A percentile compares a stretch with the other conserved stretches of the same genome.
These are phyloP conservation scores for Vireo altiloquus DNA, from an alignment of 2,113 vertebrate species.

Conservation along the genomic window DNA sequence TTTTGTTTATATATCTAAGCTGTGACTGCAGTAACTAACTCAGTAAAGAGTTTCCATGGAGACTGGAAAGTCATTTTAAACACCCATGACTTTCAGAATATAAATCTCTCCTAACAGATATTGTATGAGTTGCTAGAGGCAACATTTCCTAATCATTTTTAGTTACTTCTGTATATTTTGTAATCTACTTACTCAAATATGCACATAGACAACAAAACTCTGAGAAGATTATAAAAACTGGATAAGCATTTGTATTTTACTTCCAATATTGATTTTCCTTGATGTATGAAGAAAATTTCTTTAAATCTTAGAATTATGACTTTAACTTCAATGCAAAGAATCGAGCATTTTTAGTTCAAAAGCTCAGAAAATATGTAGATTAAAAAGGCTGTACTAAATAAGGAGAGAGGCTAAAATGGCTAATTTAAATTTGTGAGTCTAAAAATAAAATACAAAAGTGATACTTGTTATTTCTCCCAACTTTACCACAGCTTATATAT, in stretches of 20 bases:
- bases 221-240: neutral
- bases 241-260: neutral
- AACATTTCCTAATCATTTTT: neutral
- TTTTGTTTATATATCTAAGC: conserved; percentile 4
- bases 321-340: neutral
- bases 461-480: neutral
- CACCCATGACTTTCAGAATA: neutral
- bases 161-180: neutral
- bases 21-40: neutral
- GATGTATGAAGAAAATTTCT: neutral
- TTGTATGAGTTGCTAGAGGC: neutral
- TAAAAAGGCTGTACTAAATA: neutral
- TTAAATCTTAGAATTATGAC: neutral
- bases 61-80: conserved; percentile 33
- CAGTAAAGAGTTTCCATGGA: conserved; percentile 26
- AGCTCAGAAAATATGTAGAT: neutral
- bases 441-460: neutral
- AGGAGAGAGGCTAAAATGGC: neutral
- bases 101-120: neutral
- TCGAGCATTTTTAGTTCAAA: neutral
- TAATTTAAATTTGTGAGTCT: neutral
- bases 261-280: neutral
- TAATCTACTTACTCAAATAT: neutral
- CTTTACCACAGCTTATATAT: neutral
- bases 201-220: neutral